Percentiles rank a stretch among this genome's conserved stretches.
Evolutionary conservation across 1,140 invertebrate genomes (phyloP).

Genomic region (Lepidotrigona ventralis): DNA sequence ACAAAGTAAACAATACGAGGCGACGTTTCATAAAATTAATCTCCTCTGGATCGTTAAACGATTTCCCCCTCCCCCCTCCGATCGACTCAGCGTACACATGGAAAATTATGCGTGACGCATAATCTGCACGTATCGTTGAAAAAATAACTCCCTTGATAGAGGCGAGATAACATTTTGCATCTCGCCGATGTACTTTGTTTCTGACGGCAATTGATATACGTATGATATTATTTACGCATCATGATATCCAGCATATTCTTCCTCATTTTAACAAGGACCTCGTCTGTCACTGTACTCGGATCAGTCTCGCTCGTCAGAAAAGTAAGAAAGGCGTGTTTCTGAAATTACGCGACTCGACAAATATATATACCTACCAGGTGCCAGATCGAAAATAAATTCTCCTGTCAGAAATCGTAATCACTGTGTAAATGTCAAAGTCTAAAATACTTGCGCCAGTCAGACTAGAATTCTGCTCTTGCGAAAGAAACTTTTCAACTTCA

Average conservation of each 20-base stretch:
- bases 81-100: neutral
- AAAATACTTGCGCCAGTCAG: neutral
- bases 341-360: neutral
- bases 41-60: neutral
- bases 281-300: neutral
- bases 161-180: conserved; percentile 7
- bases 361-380: neutral
- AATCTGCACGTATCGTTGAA: neutral
- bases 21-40: too few relatives aligned
- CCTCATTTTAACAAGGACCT: neutral
- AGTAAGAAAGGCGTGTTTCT: neutral
- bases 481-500: neutral
- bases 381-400: neutral
- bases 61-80: neutral
- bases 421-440: neutral
- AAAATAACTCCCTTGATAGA: neutral
- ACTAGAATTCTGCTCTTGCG: neutral
- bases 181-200: conserved; percentile 8
- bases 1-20: neutral
- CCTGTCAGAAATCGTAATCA: neutral
- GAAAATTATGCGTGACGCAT: neutral
- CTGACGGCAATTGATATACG: neutral
- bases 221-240: neutral
- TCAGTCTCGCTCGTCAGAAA: neutral
- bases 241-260: neutral